Percentiles rank a stretch among this genome's conserved stretches.
Evolutionary conservation across 1,140 invertebrate species (phyloP).

Genomic region (Solenopsis invicta): DNA sequence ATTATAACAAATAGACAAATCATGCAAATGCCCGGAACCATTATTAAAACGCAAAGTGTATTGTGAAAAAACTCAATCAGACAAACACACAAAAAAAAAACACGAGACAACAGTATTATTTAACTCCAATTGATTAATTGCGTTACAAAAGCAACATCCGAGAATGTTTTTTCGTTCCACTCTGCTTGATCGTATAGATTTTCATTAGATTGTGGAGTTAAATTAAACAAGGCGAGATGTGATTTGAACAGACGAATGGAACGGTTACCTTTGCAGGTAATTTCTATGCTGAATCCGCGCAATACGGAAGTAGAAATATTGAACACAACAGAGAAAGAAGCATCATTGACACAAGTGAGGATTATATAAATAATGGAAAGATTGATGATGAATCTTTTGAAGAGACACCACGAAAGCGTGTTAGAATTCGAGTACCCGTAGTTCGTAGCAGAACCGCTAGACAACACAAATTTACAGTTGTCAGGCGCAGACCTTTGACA

Average conservation of each 20-base stretch:
- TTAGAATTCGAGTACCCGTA: slow-evolving; percentile 83
- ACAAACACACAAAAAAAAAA: slow-evolving; percentile 61
- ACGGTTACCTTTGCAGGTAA: slow-evolving; percentile 83
- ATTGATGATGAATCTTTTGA: slow-evolving; percentile 69
- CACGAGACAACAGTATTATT: slow-evolving; percentile 32
- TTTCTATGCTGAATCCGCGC: slow-evolving; percentile 69
- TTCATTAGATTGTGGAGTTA: slow-evolving; percentile 28
- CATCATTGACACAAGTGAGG: slow-evolving; percentile 31
- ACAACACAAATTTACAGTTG: slow-evolving; percentile 84
- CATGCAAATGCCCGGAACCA: neutral
- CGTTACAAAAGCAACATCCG: slow-evolving; percentile 24
- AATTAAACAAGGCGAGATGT: neutral
- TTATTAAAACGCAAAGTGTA: slow-evolving; percentile 29
- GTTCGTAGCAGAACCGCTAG: slow-evolving; percentile 77
- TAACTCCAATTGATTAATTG: slow-evolving; percentile 62
- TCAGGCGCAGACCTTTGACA: slow-evolving; percentile 81
- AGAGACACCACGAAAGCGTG: slow-evolving; percentile 78
- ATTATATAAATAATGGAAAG: slow-evolving; percentile 34
- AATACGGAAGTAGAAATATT: slow-evolving; percentile 19
- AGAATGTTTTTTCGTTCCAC: slow-evolving; percentile 24
- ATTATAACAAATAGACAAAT: slow-evolving; percentile 31
- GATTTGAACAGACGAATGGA: slow-evolving; percentile 56
- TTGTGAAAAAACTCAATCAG: slow-evolving; percentile 15
- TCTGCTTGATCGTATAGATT: slow-evolving; percentile 29
- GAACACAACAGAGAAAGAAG: slow-evolving; percentile 36